phyloP scores from a whole-genome alignment of 2,888 invertebrate species.

The Abscondita cerata region DNA sequence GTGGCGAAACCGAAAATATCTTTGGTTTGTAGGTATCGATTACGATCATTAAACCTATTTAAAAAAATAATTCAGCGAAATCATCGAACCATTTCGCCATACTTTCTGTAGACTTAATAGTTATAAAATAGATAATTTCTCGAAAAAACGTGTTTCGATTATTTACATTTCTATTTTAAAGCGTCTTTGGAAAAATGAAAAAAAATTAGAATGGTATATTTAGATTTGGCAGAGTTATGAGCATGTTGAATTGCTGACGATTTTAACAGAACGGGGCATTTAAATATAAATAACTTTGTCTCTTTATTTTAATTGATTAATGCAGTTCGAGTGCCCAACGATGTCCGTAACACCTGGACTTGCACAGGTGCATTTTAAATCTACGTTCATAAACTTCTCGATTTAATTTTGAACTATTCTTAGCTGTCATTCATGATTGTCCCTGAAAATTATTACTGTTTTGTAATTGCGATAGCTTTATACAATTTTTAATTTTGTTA shows the following conservation, averaged over 20 bases:
- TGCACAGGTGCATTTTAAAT: constrained; percentile 38
- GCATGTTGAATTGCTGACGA: constrained; percentile 3
- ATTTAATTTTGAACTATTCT: constrained; percentile 28
- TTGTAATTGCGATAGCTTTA: too few relatives aligned
- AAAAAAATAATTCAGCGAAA: too few relatives aligned
- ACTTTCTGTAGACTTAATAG: too few relatives aligned
- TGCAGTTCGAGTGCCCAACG: constrained; percentile 31
- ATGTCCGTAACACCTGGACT: constrained; percentile 37
- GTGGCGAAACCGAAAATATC: too few relatives aligned
- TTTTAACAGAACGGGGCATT: not conserved
- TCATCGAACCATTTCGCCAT: too few relatives aligned
- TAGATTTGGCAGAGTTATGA: constrained; percentile 16
- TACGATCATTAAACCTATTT: too few relatives aligned
- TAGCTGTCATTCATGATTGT: constrained; percentile 31
- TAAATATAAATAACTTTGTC: constrained; percentile 33
- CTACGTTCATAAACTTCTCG: constrained; percentile 32
- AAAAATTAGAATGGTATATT: not conserved
- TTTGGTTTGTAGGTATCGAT: too few relatives aligned
- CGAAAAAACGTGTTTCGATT: too few relatives aligned
- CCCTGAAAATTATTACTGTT: constrained; percentile 5
- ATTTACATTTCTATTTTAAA: too few relatives aligned
- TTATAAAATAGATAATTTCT: too few relatives aligned
- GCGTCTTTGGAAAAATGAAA: not conserved
- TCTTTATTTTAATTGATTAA: constrained; percentile 39
- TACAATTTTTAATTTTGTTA: too few relatives aligned